Evolutionary conservation across 2,113 vertebrate species (phyloP).

Genomic region (Anser cygnoides): DNA sequence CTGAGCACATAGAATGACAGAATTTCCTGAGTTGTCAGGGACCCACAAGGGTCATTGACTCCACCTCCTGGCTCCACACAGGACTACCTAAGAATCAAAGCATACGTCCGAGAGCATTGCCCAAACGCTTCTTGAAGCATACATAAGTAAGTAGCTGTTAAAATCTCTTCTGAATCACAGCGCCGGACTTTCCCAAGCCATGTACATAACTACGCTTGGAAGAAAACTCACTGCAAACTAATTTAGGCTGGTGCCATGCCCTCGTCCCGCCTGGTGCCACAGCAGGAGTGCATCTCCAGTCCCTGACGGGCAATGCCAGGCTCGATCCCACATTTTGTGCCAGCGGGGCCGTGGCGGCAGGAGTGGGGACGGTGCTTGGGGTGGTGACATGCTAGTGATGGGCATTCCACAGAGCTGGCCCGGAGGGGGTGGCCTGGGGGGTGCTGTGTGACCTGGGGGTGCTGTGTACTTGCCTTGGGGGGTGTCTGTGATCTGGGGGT

Average conservation of each 20-base stretch:
- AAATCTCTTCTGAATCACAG: background rate
- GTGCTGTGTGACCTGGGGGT: too few relatives aligned
- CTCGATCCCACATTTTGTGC: background rate
- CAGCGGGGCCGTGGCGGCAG: background rate
- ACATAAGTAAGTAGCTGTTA: background rate
- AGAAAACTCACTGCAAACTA: background rate
- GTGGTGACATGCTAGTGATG: background rate
- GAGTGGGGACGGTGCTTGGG: accelerated
- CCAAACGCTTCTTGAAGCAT: background rate
- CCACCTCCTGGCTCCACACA: background rate
- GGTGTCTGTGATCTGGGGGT: too few relatives aligned
- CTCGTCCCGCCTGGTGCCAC: background rate
- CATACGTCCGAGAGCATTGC: background rate
- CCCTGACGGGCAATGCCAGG: too few relatives aligned
- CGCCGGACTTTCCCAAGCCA: background rate
- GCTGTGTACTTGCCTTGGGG: too few relatives aligned
- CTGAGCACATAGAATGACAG: too few relatives aligned
- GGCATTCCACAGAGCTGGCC: background rate
- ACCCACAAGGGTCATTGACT: background rate
- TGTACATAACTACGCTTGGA: background rate
- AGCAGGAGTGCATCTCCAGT: background rate
- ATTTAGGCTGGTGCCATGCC: background rate
- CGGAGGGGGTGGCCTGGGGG: background rate
- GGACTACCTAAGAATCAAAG: background rate
- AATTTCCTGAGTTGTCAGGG: too few relatives aligned